phyloP scores from a whole-genome alignment of 1,140 invertebrate species.

The Ceratina japonica region DNA sequence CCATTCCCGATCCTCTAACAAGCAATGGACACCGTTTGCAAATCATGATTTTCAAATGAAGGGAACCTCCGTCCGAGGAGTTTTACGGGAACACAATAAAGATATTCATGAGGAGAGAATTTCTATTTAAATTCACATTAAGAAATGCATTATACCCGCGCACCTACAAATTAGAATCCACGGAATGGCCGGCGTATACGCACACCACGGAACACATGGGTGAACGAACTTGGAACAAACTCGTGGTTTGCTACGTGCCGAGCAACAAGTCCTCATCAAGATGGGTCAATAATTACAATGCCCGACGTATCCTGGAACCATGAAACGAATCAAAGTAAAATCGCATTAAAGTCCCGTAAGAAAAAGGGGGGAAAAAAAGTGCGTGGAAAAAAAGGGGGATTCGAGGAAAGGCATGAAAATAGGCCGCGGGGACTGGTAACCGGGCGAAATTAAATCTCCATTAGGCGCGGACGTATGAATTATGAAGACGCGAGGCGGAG shows the following conservation, averaged over 20 bases:
- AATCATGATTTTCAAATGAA: conserved; percentile 6
- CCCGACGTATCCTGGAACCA: not conserved
- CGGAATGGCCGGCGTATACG: too few species aligned
- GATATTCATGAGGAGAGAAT: too few species aligned
- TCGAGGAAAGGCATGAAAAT: conserved; percentile 34
- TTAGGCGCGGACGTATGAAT: conserved; percentile 69
- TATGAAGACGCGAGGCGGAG: conserved; percentile 66
- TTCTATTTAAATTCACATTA: too few species aligned
- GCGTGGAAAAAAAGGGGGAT: not conserved
- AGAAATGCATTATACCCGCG: too few species aligned
- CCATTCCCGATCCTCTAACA: not conserved
- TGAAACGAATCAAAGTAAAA: not conserved
- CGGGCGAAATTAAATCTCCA: conserved; percentile 73
- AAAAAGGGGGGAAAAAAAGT: not conserved
- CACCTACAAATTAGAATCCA: too few species aligned
- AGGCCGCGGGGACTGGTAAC: conserved; percentile 40
- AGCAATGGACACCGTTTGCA: not conserved
- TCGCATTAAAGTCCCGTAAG: not conserved
- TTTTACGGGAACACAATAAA: too few species aligned
- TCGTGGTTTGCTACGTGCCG: too few species aligned
- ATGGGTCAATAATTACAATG: too few species aligned
- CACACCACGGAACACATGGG: too few species aligned
- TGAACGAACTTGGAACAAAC: too few species aligned
- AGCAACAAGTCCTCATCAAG: too few species aligned
- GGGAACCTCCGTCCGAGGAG: not conserved